phyloP scores from a whole-genome alignment of 2,113 vertebrate species.

The Micronycteris hirsuta region DNA sequence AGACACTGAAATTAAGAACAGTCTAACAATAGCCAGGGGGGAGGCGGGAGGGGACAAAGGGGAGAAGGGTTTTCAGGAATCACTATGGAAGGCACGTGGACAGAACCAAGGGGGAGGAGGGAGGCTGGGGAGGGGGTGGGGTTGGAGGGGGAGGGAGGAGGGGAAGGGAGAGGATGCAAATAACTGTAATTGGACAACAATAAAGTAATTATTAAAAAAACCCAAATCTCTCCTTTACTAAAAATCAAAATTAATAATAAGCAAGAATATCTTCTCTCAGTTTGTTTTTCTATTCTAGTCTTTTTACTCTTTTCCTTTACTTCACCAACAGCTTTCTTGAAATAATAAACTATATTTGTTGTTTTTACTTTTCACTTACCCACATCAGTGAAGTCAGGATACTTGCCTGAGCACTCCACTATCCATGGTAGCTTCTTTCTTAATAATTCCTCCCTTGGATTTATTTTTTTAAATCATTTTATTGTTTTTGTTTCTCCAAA shows the following conservation, averaged over 20 bases:
- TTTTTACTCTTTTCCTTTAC: not conserved
- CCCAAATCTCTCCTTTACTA: not conserved
- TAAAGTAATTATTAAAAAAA: no score
- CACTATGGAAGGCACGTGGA: no score
- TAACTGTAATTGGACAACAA: no score
- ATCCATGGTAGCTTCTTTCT: not conserved
- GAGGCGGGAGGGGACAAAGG: no score
- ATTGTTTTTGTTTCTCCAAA: not conserved
- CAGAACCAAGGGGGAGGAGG: no score
- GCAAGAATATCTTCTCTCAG: not conserved
- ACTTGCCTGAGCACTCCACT: not conserved
- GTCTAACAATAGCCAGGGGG: no score
- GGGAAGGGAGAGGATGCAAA: no score
- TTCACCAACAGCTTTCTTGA: not conserved
- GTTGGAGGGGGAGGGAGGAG: no score
- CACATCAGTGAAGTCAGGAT: not conserved
- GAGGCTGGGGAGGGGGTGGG: no score
- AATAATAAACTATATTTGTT: not conserved
- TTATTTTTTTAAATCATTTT: not conserved
- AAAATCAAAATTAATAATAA: not conserved
- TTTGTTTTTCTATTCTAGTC: not conserved
- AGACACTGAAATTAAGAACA: no score
- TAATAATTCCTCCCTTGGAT: not conserved
- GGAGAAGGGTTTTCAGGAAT: no score
- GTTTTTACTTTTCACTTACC: not conserved